phyloP scores from a whole-genome alignment of 2,888 invertebrate species.

The Leptinotarsa peninsularis region DNA sequence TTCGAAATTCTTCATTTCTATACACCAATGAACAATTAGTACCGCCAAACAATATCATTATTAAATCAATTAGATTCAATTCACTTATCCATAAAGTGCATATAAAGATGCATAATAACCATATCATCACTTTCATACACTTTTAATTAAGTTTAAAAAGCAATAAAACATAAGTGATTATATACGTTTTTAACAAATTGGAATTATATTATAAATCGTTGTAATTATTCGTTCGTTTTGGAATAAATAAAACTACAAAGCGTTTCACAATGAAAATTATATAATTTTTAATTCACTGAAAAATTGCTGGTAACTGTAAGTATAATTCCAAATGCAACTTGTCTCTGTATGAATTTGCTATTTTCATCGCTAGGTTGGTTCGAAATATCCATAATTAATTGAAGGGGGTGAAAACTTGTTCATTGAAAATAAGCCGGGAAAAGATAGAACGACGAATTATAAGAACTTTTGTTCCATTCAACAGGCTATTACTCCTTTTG shows the following conservation, averaged over 20 bases:
- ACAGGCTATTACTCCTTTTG: too few relatives aligned
- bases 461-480: too few relatives aligned
- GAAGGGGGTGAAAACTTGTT: too few relatives aligned
- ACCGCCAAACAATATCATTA: not conserved
- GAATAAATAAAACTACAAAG: slow-evolving; percentile 26
- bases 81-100: slow-evolving; percentile 20
- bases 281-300: slow-evolving; percentile 6
- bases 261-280: slow-evolving; percentile 21
- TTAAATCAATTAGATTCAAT: slow-evolving; percentile 6
- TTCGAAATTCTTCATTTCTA: not conserved
- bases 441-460: too few relatives aligned
- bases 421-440: too few relatives aligned
- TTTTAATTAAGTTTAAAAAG: slow-evolving; percentile 26
- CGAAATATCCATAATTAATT: not conserved
- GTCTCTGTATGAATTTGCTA: slow-evolving; percentile 1
- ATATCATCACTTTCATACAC: slow-evolving; percentile 24
- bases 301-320: slow-evolving; percentile 8
- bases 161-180: slow-evolving; percentile 27
- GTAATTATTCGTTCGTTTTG: slow-evolving; percentile 20
- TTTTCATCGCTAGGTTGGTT: slow-evolving; percentile 9
- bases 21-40: not conserved
- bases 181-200: slow-evolving; percentile 24
- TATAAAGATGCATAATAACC: slow-evolving; percentile 22
- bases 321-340: slow-evolving; percentile 2
- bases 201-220: slow-evolving; percentile 14